Evolutionary conservation across 2,113 vertebrate genomes (phyloP).

Genomic region (Calyptomena viridis): DNA sequence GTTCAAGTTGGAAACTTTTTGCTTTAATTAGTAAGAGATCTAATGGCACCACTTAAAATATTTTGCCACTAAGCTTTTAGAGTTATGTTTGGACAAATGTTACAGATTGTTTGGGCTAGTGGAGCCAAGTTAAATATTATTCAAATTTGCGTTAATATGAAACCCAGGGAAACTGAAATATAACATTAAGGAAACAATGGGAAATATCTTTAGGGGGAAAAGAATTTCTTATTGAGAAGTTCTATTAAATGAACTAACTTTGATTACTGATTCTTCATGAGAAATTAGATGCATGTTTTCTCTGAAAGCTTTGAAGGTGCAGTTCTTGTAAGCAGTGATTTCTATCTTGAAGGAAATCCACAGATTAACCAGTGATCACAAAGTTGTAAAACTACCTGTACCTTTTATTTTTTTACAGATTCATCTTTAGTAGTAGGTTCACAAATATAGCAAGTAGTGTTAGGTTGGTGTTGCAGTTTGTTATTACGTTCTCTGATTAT

Average conservation of each 20-base stretch:
- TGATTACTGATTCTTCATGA: neutral
- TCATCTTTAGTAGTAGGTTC: neutral
- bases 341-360: neutral
- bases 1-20: neutral
- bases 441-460: neutral
- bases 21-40: conserved; percentile 13
- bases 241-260: neutral
- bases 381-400: neutral
- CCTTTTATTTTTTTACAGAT: neutral
- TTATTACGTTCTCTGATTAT: neutral
- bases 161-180: conserved; percentile 4
- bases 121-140: conserved; percentile 49
- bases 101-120: conserved; percentile 24
- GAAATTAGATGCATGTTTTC: neutral
- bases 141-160: conserved; percentile 38
- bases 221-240: neutral
- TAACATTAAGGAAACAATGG: neutral
- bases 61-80: neutral
- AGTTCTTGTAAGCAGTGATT: neutral
- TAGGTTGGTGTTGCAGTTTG: neutral
- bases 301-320: neutral
- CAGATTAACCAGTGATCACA: neutral
- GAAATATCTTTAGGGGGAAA: neutral
- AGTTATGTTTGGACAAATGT: conserved; percentile 31
- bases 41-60: conserved; percentile 24